Evolutionary conservation across 1,140 invertebrate genomes (phyloP), one percentile per base, ranked within the genome.

Genomic region (Pseudomyrmex pallidus): DNA sequence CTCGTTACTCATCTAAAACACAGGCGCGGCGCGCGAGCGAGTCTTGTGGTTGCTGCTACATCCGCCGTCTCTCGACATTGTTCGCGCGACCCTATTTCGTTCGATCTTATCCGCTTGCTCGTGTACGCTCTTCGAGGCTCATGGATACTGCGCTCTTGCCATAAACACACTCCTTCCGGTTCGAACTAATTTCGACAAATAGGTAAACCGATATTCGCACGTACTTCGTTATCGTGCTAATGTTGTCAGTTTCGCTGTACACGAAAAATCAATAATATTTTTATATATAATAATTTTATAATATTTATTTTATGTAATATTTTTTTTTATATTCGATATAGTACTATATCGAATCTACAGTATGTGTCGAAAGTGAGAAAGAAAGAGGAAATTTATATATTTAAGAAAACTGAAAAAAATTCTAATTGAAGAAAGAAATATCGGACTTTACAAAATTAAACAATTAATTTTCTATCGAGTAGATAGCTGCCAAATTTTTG

Each of bases 1-100:
- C 74, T 86, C 84, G 73, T 88, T 88, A 82, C 74, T 61, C 84
- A 62, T 82, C 64, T 85, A 68, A 87, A 87, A 87, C 83, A 87
- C 83, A 88, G 74, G 64, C 52, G 46, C 35, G 44, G 52, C 68
- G 64, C 57, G 46, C 44, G 48, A 46, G 62, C 73, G 10, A 68
- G 5, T 48, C 77, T 48, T 56, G 66, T 12, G 17, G 50, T 57
- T 22, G 17, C 25, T n/a, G 8, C 78, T 20, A 22, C 22, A 61
- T 74, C 56, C 74, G 66, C 64, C 46, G 59, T 46, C 50, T 15
- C 48, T 20, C 52, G 20, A 20, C 59, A 54, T 61, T 72, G 54
- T 63, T 63, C 66, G 48, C 66, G 48, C 74, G 25, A 15, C 57
- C 20, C 59, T 15, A 20, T 64, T 84, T 72, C 66, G 7, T 67